phyloP scores from a whole-genome alignment of 2,113 vertebrate species.

The Hylia prasina region DNA sequence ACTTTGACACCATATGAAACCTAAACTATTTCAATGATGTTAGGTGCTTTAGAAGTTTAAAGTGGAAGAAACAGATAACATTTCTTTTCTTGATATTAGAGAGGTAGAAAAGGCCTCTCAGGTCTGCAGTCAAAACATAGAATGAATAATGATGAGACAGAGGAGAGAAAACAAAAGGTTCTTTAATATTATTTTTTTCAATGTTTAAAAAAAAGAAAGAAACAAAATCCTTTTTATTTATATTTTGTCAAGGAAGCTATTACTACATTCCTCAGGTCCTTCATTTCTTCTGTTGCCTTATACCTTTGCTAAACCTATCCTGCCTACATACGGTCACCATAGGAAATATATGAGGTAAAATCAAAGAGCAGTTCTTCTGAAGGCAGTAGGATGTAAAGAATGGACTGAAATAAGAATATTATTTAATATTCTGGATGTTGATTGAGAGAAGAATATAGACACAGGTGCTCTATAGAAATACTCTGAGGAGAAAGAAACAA shows the following conservation, averaged over 20 bases:
- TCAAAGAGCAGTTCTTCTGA: background rate
- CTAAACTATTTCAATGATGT: background rate
- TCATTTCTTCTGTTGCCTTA: background rate
- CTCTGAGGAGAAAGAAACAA: background rate
- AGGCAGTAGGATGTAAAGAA: background rate
- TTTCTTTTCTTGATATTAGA: background rate
- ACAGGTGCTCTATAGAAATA: background rate
- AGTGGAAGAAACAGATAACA: background rate
- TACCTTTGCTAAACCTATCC: background rate
- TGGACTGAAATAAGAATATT: background rate
- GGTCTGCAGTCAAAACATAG: background rate
- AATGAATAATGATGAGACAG: background rate
- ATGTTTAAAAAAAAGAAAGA: background rate
- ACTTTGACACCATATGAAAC: background rate
- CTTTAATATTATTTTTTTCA: too few species aligned
- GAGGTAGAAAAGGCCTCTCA: background rate
- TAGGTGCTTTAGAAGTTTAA: background rate
- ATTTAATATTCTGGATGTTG: background rate
- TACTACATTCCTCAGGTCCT: background rate
- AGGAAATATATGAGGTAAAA: background rate
- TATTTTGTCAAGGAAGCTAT: background rate
- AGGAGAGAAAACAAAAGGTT: background rate
- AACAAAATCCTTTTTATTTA: background rate
- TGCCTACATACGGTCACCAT: background rate
- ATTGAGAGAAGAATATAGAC: background rate